Evolutionary conservation across 2,113 vertebrate species (phyloP), one percentile per base, ranked within the genome.

Genomic region (Epinephelus lanceolatus): DNA sequence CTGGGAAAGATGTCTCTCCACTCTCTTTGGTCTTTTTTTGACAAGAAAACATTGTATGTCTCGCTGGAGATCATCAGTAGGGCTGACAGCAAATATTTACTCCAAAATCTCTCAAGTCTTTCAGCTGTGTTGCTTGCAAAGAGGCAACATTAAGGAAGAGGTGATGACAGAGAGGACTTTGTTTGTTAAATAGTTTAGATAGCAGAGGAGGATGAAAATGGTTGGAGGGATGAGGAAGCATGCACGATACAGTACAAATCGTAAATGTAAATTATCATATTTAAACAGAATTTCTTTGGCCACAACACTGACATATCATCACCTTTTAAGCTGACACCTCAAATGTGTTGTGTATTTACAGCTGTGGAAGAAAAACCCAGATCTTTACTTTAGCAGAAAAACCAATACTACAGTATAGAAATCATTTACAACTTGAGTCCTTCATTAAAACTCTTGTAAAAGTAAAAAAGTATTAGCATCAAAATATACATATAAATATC

Each of bases 71-170:
- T 78, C 49, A 42, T 73, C 56, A n/a, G 21, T 21, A n/a, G 6
- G 53, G 5, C 82, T 70, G 75, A 84, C 79, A 62, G 82, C 57
- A 88, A 86, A 90, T 90, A 85, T 92, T 90, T 87, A 90, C 33
- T 59, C 33, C 52, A 14, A 61, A 78, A 67, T 59, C 76, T 85
- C 66, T 55, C 19, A 12, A 21, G 76, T 75, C 62, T 73, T 67
- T 77, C 69, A 67, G 73, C 52, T 4, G 25, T 8, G 11, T 33
- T 15, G 10, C 23, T 37, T 3, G 17, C 40, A 60, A 68, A 40
- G 15, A 30, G 47, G 25, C 30, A 27, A 65, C 45, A 47, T 65
- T n/a, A 61, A 25, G 25, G 37, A 53, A 30, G 42, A 71, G 30
- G 63, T 1, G 69, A 52, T 1, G 68, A 86, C 18, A 55, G 70